A percentile compares a stretch with the other conserved stretches of the same genome.
Conservation (phyloP, 37 sponge, comb jelly and placozoan genomes). For the Geodia barretti region DNA sequence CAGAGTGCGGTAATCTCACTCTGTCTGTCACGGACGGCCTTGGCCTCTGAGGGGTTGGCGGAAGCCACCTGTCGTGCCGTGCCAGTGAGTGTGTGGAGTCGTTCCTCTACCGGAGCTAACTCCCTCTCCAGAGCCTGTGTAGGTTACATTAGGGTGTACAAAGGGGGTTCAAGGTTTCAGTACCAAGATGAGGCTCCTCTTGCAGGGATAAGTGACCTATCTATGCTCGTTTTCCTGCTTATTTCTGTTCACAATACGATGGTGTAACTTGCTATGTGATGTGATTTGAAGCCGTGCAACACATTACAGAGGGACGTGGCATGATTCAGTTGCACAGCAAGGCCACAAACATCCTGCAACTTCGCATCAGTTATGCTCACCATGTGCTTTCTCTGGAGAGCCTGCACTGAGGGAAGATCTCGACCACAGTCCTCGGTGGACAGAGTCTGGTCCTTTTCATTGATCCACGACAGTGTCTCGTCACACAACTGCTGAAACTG, state of each 20-base stretch:
- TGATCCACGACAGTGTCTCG: slow-evolving; percentile 90
- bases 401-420: slow-evolving; percentile 85
- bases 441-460: slow-evolving; percentile 87
- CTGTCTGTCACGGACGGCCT: slow-evolving; percentile 51
- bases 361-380: no score
- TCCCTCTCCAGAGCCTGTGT: slow-evolving; percentile 83
- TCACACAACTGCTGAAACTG: slow-evolving; percentile 88
- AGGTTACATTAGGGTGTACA: no score
- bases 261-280: no score
- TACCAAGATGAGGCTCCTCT: no score
- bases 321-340: no score
- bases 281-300: no score
- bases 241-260: no score
- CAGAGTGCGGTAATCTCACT: slow-evolving; percentile 72
- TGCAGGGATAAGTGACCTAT: no score
- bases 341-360: no score
- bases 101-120: slow-evolving; percentile 89
- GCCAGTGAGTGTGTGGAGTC: slow-evolving; percentile 48
- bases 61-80: slow-evolving; percentile 53
- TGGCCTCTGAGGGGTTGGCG: slow-evolving; percentile 31
- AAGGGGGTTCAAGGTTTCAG: neutral
- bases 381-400: slow-evolving; percentile 87
- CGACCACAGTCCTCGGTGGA: slow-evolving; percentile 85
- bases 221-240: no score
- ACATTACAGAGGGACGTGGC: no score